A percentile compares a stretch with the other conserved stretches of the same genome.
These are phyloP conservation scores for Eremobia ochroleuca DNA, from an alignment of 2,888 invertebrate species.

Conservation along the genomic window DNA sequence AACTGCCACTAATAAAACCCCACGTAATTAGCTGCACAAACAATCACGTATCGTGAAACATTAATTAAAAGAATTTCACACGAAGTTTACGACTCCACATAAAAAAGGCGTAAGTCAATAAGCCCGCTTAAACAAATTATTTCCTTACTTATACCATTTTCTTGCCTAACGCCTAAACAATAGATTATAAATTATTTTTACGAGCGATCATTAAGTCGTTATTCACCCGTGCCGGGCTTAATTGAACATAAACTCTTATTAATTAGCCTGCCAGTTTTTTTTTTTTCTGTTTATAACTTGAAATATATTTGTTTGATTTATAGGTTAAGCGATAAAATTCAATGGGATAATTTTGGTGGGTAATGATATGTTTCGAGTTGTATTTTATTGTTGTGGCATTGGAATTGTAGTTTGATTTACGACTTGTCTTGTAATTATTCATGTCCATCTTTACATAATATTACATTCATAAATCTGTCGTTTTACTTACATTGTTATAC, in stretches of 20 bases:
- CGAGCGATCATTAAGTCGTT: constrained; percentile 68
- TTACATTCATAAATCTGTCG: constrained; percentile 20
- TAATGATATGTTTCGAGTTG: constrained; percentile 26
- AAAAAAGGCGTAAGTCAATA: constrained; percentile 54
- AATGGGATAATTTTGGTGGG: constrained; percentile 16
- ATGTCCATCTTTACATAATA: constrained; percentile 19
- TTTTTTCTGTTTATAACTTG: constrained; percentile 52
- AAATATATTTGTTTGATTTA: constrained; percentile 48
- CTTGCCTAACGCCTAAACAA: constrained; percentile 65
- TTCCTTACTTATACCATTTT: constrained; percentile 41
- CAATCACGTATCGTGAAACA: constrained; percentile 24
- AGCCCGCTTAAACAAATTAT: constrained; percentile 31
- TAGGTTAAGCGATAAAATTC: constrained; percentile 33
- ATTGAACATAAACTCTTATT: constrained; percentile 70
- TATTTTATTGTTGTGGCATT: constrained; percentile 20
- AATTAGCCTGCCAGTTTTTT: constrained; percentile 62
- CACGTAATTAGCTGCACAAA: constrained; percentile 25
- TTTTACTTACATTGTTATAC: constrained; percentile 18
- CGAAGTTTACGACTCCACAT: constrained; percentile 45
- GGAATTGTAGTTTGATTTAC: constrained; percentile 8
- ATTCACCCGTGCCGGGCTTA: constrained; percentile 67
- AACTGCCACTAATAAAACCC: constrained; percentile 14
- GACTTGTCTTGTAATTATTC: constrained; percentile 11
- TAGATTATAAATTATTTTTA: constrained; percentile 71
- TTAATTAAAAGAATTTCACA: constrained; percentile 50